A percentile compares a stretch with the other conserved stretches of the same genome.
Conservation (phyloP, 2,888 invertebrate species). For the Rugalucina vietnamica region DNA sequence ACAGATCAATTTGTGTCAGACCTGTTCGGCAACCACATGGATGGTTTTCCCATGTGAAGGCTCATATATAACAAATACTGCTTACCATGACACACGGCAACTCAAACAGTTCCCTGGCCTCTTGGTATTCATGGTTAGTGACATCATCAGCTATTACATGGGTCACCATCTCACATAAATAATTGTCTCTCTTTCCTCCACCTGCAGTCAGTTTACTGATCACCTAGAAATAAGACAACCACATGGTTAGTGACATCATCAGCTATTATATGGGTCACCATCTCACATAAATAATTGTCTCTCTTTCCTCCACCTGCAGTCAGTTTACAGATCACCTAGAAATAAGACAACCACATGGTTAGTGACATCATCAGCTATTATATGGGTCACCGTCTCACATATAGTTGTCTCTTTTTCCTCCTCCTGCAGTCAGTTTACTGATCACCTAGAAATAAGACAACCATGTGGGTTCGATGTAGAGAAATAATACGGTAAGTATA, state of each 20-base stretch:
- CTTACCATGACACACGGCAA: conserved; percentile 92
- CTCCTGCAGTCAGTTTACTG: conserved; percentile 91
- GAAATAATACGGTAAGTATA: no score
- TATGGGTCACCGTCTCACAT: conserved; percentile 95
- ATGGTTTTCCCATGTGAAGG: no score
- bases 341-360: no score
- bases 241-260: conserved; percentile 88
- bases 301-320: conserved; percentile 95
- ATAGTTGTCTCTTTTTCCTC: conserved; percentile 95
- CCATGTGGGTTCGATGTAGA: no score
- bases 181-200: conserved; percentile 94
- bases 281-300: conserved; percentile 94
- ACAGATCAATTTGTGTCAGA: no score
- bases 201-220: conserved; percentile 89
- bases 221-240: conserved; percentile 78
- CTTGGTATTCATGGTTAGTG: conserved; percentile 89
- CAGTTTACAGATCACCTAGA: conserved; percentile 86
- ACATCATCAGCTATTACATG: conserved; percentile 95
- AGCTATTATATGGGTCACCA: conserved; percentile 96
- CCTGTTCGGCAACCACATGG: no score
- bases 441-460: conserved; percentile 78
- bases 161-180: conserved; percentile 95
- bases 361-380: conserved; percentile 92
- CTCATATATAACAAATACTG: no score
- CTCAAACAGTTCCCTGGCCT: conserved; percentile 96